phyloP scores from a whole-genome alignment of 2,797 vertebrate genomes.

The Apogon talboti region DNA sequence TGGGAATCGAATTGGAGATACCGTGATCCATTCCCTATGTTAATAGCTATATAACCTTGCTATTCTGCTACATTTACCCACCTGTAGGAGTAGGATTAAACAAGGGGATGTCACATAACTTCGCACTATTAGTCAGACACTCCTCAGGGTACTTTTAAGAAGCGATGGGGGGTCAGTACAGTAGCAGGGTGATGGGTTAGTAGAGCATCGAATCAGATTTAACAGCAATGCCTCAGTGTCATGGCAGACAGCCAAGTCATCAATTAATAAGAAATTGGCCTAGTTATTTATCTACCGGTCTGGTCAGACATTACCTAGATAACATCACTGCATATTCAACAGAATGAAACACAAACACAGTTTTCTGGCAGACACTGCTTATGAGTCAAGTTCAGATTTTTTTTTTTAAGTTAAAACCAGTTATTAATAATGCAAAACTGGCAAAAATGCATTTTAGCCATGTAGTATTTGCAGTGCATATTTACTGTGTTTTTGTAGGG shows the following conservation, averaged over 20 bases:
- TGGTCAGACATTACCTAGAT: conserved; percentile 12
- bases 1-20: no score
- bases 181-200: no score
- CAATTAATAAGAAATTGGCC: neutral
- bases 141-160: no score
- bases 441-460: neutral
- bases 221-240: no score
- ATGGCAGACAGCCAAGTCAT: neutral
- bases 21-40: no score
- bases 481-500: neutral
- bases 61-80: no score
- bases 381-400: neutral
- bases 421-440: neutral
- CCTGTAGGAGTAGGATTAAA: no score
- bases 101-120: no score
- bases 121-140: no score
- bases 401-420: neutral
- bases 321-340: neutral
- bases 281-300: conserved; percentile 12
- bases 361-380: neutral
- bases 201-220: no score
- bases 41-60: no score
- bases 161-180: no score
- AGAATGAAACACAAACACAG: conserved; percentile 1
- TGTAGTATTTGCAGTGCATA: neutral